Conservation (phyloP, 2,888 invertebrate genomes). For the Pseudeuparius sepicola region DNA sequence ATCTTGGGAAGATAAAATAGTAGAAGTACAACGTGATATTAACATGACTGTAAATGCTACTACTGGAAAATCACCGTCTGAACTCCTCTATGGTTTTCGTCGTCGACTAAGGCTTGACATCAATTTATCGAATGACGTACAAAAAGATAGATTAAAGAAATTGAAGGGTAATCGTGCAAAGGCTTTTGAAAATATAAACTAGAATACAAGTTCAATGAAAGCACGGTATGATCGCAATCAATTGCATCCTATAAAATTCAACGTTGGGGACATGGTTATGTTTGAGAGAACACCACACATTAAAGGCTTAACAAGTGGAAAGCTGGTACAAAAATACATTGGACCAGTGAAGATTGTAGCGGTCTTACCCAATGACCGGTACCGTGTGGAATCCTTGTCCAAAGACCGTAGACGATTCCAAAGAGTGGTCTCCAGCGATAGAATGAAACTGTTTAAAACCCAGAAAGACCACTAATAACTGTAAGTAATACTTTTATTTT, state of each 20-base stretch:
- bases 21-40: too few relatives aligned
- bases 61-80: too few relatives aligned
- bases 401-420: background rate
- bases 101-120: too few relatives aligned
- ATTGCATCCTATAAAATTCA: background rate
- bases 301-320: constrained; percentile 6
- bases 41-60: too few relatives aligned
- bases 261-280: constrained; percentile 3
- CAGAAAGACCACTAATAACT: too few relatives aligned
- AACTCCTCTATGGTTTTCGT: too few relatives aligned
- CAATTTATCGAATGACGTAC: too few relatives aligned
- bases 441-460: too few relatives aligned
- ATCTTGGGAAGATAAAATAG: constrained; percentile 4
- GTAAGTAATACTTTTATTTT: too few relatives aligned
- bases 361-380: constrained; percentile 10
- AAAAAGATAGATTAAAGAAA: too few relatives aligned
- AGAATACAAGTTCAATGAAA: background rate
- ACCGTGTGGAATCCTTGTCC: background rate
- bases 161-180: too few relatives aligned
- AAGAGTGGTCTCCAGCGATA: background rate
- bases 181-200: too few relatives aligned
- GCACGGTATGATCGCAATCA: background rate
- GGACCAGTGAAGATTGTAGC: constrained; percentile 4
- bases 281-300: constrained; percentile 3
- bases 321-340: constrained; percentile 6